phyloP scores from a whole-genome alignment of 2,888 invertebrate species.

The Rapana venosa region DNA sequence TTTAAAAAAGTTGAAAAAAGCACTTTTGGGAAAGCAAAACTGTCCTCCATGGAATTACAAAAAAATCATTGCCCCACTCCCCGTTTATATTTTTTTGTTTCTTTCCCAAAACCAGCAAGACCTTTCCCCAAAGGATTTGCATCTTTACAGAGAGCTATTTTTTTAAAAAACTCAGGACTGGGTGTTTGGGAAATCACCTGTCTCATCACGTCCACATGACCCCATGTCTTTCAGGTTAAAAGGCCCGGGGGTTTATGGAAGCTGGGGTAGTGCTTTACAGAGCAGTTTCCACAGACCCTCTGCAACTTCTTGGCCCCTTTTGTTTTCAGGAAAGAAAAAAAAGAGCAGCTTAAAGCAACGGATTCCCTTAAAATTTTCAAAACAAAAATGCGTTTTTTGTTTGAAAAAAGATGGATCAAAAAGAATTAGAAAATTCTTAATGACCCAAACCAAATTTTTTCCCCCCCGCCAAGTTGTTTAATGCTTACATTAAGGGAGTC shows the following conservation, averaged over 20 bases:
- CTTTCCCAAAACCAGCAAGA: too few species aligned
- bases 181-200: neutral
- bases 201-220: neutral
- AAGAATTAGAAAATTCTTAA: too few species aligned
- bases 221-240: slow-evolving; percentile 3
- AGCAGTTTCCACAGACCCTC: neutral
- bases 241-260: neutral
- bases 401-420: too few species aligned
- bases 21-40: neutral
- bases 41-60: neutral
- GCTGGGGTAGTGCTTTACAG: neutral
- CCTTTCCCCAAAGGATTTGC: neutral
- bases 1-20: fast-evolving
- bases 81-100: neutral
- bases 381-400: too few species aligned
- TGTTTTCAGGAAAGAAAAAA: neutral
- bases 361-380: too few species aligned
- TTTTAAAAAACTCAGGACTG: neutral
- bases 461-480: too few species aligned
- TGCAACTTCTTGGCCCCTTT: neutral
- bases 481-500: too few species aligned
- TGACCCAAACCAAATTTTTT: too few species aligned
- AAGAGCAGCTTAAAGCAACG: neutral
- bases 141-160: neutral
- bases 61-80: neutral